Evolutionary conservation across 2,797 vertebrate genomes (phyloP), one percentile per base, ranked within the genome.

Genomic region (Danio jaintianensis): DNA sequence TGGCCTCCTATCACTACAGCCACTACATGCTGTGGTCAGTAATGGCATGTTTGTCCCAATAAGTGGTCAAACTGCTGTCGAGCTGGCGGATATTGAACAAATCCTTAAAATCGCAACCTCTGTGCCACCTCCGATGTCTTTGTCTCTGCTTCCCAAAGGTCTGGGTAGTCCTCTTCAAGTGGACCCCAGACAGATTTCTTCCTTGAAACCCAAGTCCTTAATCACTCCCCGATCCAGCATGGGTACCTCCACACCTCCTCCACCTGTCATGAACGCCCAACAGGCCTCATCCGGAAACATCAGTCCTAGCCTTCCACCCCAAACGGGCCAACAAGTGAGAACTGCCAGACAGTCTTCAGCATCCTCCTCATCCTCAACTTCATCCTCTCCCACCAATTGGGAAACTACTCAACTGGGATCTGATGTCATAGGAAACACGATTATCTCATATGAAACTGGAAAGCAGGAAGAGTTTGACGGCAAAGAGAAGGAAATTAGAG

Each of bases 51-150:
- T 96, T 58, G 93, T 96, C 74, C 96, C 97, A n/a, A 91, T 95
- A 56, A 93, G 93, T 5, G 92, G 90, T 1, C 94, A 95, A 87
- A 86, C 92, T 0, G 94, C 95, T 36, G 84, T 93, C 85, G 97
- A 98, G 88, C 91, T 99, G 82, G 97, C 96, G 0, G 96, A 98
- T 87, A 98, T 99, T 88, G 97, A 98, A 90, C 96, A 98, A 92
- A 98, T 99, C 86, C 94, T 98, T 82, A 97, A 96, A 85, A 96
- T 98, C 92, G 95, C 97, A 4, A 87, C 96, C 2, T 94, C 96
- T 0, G 95, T 95, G 0, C 94, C 96, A 4, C 95, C 95, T 64
- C 97, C 96, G 18, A 90, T 93, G 87, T 94, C 91, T 89, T 93
- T 98, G 87, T 96, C 96, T 0, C 90, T 95, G 0, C 82, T 91